phyloP scores from a whole-genome alignment of 2,888 invertebrate species.

The Aspidiotus rigidus region DNA sequence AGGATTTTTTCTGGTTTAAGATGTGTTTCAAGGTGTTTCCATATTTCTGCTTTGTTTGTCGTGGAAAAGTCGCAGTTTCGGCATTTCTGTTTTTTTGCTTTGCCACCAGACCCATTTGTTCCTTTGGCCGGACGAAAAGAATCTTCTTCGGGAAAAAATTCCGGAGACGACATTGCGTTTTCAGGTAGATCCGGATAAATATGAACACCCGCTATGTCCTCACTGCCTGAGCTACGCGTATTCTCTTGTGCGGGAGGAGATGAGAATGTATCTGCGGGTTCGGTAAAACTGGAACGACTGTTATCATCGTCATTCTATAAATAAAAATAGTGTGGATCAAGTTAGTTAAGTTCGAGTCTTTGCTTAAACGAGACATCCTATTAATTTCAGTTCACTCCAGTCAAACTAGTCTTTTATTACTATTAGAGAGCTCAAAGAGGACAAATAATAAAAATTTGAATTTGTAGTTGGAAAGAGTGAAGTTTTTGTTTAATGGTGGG shows the following conservation, averaged over 20 bases:
- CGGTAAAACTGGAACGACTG: slow-evolving; percentile 23
- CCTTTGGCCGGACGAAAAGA: background rate
- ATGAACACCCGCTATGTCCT: slow-evolving; percentile 10
- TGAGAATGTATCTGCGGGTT: slow-evolving; percentile 1
- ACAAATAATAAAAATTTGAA: no score
- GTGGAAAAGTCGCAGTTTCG: slow-evolving; percentile 48
- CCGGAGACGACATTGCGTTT: slow-evolving; percentile 21
- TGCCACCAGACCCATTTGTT: slow-evolving; percentile 11
- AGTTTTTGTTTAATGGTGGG: no score
- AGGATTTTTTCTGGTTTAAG: slow-evolving; percentile 88
- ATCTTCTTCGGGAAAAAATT: slow-evolving; percentile 24
- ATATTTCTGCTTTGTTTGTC: slow-evolving; percentile 81
- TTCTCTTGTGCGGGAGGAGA: slow-evolving; percentile 21
- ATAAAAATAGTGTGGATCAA: background rate
- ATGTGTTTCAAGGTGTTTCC: slow-evolving; percentile 81
- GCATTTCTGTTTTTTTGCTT: slow-evolving; percentile 38
- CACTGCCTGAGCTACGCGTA: slow-evolving; percentile 20
- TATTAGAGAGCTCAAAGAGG: no score
- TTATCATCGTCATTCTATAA: slow-evolving; percentile 29
- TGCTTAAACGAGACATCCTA: no score
- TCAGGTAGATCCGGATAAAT: slow-evolving; percentile 22
- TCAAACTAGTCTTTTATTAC: no score
- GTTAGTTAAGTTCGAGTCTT: no score
- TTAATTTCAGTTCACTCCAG: no score
- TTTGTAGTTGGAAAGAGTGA: background rate